phyloP scores from a whole-genome alignment of 2,888 invertebrate genomes.

The Herminia tarsipennalis region DNA sequence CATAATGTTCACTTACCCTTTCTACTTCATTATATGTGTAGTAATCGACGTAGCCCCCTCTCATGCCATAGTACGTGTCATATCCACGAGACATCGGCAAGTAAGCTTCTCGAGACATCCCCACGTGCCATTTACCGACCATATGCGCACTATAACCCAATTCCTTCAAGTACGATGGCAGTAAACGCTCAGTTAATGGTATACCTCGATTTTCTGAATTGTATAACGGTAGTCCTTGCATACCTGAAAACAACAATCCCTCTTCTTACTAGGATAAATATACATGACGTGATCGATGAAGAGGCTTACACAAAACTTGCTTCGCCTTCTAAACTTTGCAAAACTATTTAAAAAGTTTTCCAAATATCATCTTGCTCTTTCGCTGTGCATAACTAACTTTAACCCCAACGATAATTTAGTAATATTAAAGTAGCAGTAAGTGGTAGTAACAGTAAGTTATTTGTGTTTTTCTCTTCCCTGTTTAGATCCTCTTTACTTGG shows the following conservation, averaged over 20 bases:
- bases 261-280: too few species aligned
- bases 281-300: too few species aligned
- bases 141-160: slow-evolving; percentile 92
- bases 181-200: slow-evolving; percentile 81
- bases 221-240: slow-evolving; percentile 73
- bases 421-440: too few species aligned
- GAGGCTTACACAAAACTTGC: too few species aligned
- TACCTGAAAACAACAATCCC: slow-evolving; percentile 61
- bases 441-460: too few species aligned
- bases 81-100: slow-evolving; percentile 92
- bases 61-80: slow-evolving; percentile 92
- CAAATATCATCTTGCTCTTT: too few species aligned
- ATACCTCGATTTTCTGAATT: slow-evolving; percentile 79
- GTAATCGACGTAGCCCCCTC: slow-evolving; percentile 91
- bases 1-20: slow-evolving; percentile 53
- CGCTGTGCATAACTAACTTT: too few species aligned
- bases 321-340: too few species aligned
- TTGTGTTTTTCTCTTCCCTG: too few species aligned
- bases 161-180: slow-evolving; percentile 87
- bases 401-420: too few species aligned
- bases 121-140: slow-evolving; percentile 97
- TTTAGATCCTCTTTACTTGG: too few species aligned
- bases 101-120: slow-evolving; percentile 89
- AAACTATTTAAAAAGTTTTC: too few species aligned
- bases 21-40: slow-evolving; percentile 84